Conservation (phyloP, 2,797 vertebrate species). For the Limosa lapponica region DNA sequence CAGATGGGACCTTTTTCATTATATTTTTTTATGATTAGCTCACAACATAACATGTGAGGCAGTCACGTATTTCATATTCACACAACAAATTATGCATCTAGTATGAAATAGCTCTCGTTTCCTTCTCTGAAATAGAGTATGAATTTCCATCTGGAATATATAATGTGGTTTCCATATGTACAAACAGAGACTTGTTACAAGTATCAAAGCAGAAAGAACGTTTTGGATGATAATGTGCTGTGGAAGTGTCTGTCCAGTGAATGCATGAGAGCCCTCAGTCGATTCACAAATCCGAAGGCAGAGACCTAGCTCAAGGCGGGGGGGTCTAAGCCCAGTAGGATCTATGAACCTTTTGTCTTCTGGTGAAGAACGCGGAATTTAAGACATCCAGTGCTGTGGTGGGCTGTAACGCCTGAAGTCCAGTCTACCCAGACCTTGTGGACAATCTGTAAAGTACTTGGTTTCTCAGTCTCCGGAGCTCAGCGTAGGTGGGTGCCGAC, state of each 20-base stretch:
- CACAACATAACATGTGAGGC: constrained; percentile 27
- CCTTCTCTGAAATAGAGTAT: constrained; percentile 18
- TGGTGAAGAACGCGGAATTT: neutral
- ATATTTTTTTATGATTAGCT: constrained; percentile 33
- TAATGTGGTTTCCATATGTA: constrained; percentile 56
- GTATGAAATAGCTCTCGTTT: constrained; percentile 42
- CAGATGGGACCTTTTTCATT: constrained; percentile 51
- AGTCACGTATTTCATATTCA: constrained; percentile 59
- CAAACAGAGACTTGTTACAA: constrained; percentile 23
- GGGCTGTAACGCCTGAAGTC: neutral
- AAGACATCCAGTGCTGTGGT: neutral
- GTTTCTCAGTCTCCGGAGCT: neutral
- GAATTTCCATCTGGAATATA: constrained; percentile 59
- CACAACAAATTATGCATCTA: constrained; percentile 59
- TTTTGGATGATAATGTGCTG: neutral
- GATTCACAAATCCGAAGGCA: neutral
- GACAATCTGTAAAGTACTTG: neutral
- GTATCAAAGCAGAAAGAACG: constrained; percentile 1
- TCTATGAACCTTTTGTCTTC: neutral
- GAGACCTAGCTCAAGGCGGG: neutral
- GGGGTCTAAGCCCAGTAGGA: neutral
- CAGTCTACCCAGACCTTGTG: neutral
- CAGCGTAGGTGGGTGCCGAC: neutral
- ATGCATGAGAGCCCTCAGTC: neutral
- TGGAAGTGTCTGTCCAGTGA: constrained; percentile 1